Evolutionary conservation across 2,797 vertebrate species (phyloP).

Genomic region (Gallinago nigripennis): DNA sequence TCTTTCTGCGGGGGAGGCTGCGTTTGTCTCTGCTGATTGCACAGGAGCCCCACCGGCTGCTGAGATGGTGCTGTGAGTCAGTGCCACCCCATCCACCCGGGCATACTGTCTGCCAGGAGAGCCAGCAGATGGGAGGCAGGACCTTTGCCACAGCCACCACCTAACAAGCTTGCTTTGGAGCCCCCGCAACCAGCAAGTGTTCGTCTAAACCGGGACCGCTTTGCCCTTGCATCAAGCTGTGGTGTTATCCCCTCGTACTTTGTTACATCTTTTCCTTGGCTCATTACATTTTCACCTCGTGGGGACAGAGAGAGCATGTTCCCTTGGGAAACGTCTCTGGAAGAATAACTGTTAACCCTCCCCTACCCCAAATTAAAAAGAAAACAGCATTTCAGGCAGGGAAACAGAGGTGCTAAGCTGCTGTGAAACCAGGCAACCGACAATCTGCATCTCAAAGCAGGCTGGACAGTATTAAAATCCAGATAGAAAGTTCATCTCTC

Average conservation of each 20-base stretch:
- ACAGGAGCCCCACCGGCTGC: background rate
- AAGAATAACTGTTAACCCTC: background rate
- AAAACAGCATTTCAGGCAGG: background rate
- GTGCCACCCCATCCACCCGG: constrained; percentile 2
- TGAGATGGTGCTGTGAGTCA: background rate
- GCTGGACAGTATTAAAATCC: background rate
- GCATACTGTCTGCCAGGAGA: background rate
- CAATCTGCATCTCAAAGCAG: background rate
- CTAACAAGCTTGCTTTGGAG: background rate
- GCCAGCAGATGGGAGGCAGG: constrained; percentile 24
- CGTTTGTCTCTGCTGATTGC: background rate
- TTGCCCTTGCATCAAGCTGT: background rate
- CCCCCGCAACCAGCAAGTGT: background rate
- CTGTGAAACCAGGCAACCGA: background rate
- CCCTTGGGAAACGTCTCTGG: background rate
- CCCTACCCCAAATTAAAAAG: background rate
- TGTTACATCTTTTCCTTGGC: background rate
- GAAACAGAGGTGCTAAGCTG: background rate
- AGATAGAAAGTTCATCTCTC: constrained; percentile 4
- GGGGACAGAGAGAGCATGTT: background rate
- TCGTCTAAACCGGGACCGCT: background rate
- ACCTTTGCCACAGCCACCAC: background rate
- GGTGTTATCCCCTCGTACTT: background rate
- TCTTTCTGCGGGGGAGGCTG: background rate
- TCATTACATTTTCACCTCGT: background rate